phyloP scores from a whole-genome alignment of 2,797 vertebrate species.

The Heterohyrax brucei region DNA sequence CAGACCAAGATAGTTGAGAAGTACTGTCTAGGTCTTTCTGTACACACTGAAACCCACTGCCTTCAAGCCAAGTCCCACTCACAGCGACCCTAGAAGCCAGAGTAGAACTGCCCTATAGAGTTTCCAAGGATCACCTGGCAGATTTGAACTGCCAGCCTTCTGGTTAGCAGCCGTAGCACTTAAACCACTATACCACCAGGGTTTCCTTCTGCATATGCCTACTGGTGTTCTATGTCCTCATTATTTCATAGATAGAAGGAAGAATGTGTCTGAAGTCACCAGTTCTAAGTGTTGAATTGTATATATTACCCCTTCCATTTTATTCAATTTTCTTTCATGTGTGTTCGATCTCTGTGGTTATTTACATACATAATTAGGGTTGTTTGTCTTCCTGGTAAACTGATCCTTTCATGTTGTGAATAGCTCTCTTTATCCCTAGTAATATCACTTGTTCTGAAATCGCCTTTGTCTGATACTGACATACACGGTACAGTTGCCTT shows the following conservation, averaged over 20 bases:
- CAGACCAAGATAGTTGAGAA: background rate
- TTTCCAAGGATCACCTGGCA: too few species aligned
- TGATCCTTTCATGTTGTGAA: accelerated
- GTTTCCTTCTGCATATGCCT: too few species aligned
- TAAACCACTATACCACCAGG: too few species aligned
- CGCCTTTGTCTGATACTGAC: background rate
- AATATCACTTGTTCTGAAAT: background rate
- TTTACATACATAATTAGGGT: accelerated
- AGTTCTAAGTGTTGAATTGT: background rate
- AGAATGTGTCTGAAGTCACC: background rate
- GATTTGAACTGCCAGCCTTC: too few species aligned
- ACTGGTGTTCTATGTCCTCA: background rate
- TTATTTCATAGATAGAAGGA: background rate
- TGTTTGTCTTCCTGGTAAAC: background rate
- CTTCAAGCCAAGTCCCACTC: too few species aligned
- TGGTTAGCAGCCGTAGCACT: too few species aligned
- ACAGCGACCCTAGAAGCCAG: too few species aligned
- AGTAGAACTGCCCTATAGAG: too few species aligned
- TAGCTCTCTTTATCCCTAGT: too few species aligned
- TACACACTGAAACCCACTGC: too few species aligned
- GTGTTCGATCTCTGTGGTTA: background rate
- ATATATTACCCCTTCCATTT: background rate
- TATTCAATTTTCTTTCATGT: background rate
- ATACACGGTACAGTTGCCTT: background rate
- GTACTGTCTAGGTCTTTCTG: background rate